Conservation (phyloP, 2,888 invertebrate genomes). For the Polyploca ridens region DNA sequence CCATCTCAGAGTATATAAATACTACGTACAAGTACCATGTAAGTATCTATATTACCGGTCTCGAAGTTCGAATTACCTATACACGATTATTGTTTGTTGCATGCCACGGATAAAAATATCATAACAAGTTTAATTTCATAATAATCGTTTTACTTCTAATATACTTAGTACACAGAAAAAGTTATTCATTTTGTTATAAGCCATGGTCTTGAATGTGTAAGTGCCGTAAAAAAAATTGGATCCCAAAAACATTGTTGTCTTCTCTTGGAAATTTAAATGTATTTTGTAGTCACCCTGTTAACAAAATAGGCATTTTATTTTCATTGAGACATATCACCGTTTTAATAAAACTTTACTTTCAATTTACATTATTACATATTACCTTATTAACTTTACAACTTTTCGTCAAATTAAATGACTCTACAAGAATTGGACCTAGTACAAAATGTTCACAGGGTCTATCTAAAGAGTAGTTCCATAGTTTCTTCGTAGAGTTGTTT, state of each 20-base stretch:
- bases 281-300: constrained; percentile 67
- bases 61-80: background rate
- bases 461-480: constrained; percentile 65
- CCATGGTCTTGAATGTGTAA: constrained; percentile 60
- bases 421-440: constrained; percentile 61
- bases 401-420: constrained; percentile 61
- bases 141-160: constrained; percentile 40
- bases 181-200: constrained; percentile 61
- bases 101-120: background rate
- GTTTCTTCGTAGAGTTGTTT: constrained; percentile 57
- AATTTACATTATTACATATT: constrained; percentile 20
- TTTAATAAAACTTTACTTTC: background rate
- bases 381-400: constrained; percentile 69
- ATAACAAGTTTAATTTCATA: constrained; percentile 11
- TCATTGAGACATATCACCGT: constrained; percentile 20
- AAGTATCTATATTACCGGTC: background rate
- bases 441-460: constrained; percentile 76
- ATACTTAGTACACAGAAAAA: constrained; percentile 57
- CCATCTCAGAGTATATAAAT: too few relatives aligned
- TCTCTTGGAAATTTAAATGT: constrained; percentile 58
- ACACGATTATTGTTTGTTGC: background rate
- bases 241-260: constrained; percentile 58
- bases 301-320: constrained; percentile 30
- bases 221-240: constrained; percentile 68
- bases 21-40: too few relatives aligned